Percentiles rank a stretch among this genome's conserved stretches.
phyloP scores from a whole-genome alignment of 2,113 vertebrate genomes.

The Channa argus region DNA sequence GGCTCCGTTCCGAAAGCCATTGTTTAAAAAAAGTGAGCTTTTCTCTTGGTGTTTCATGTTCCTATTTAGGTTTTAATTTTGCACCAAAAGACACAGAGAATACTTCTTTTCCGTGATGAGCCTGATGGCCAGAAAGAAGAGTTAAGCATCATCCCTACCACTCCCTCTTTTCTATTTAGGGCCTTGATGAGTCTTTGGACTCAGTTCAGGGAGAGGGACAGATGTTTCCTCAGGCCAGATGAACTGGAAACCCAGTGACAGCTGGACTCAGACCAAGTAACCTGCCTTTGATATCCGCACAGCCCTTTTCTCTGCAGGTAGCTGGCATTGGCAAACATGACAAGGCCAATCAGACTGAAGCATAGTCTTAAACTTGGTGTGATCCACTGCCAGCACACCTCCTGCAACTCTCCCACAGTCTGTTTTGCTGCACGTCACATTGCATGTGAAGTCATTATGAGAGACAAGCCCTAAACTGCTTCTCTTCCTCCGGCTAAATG shows the following conservation, averaged over 20 bases:
- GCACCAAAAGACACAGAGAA: background rate
- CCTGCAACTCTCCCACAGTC: constrained; percentile 39
- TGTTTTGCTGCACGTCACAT: constrained; percentile 2
- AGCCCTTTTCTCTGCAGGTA: constrained; percentile 49
- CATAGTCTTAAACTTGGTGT: constrained; percentile 40
- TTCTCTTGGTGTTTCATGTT: background rate
- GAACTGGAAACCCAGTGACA: constrained; percentile 41
- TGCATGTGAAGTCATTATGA: constrained; percentile 36
- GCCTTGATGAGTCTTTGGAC: constrained; percentile 63
- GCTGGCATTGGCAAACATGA: constrained; percentile 49
- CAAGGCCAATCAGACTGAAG: constrained; percentile 42
- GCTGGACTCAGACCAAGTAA: constrained; percentile 57
- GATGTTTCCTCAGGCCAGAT: constrained; percentile 65
- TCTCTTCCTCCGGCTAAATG: constrained; percentile 25
- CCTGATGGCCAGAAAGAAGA: constrained; percentile 22
- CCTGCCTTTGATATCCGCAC: constrained; percentile 69
- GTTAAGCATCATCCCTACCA: constrained; percentile 22
- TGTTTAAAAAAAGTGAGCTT: background rate
- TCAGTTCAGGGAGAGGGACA: constrained; percentile 62
- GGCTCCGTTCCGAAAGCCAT: background rate
- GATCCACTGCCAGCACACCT: constrained; percentile 62
- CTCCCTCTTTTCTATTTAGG: constrained; percentile 18
- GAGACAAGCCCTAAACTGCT: constrained; percentile 15
- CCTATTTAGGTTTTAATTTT: background rate
- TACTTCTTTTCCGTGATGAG: constrained; percentile 13